Evolutionary conservation across 2,113 vertebrate genomes (phyloP).

Genomic region (Bubo bubo): DNA sequence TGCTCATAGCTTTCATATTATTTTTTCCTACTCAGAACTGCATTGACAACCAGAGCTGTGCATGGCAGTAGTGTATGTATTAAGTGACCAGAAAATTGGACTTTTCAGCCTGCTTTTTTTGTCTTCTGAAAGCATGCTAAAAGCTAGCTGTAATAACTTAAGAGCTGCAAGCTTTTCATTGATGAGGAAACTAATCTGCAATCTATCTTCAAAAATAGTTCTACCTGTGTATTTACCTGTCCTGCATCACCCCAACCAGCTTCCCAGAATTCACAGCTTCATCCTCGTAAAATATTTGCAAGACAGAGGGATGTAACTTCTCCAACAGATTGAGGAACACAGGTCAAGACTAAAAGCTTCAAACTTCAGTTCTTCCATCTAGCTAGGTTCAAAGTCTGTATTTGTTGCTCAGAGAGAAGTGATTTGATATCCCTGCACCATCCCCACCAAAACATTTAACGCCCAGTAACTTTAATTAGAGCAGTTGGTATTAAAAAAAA

Average conservation of each 20-base stretch:
- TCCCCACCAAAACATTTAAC: neutral
- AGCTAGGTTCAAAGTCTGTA: neutral
- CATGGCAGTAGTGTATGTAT: too few relatives aligned
- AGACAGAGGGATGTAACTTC: neutral
- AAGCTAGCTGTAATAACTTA: neutral
- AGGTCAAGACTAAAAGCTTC: neutral
- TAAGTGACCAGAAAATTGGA: neutral
- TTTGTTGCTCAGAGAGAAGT: neutral
- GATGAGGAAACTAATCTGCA: neutral
- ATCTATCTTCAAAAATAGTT: neutral
- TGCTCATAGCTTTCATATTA: neutral
- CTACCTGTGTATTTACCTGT: neutral
- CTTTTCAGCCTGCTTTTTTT: neutral
- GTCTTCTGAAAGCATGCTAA: neutral
- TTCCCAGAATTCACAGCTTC: neutral
- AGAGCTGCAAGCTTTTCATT: neutral
- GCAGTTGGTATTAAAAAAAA: neutral
- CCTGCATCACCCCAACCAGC: neutral
- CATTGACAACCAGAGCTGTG: neutral
- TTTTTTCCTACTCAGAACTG: neutral
- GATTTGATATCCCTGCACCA: neutral
- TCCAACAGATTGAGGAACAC: neutral
- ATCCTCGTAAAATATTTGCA: neutral
- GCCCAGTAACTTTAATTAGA: neutral
- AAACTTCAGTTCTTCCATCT: neutral